Percentiles rank a stretch among this genome's conserved stretches.
phyloP scores from a whole-genome alignment of 2,113 vertebrate species.

The Callaeas wilsoni region DNA sequence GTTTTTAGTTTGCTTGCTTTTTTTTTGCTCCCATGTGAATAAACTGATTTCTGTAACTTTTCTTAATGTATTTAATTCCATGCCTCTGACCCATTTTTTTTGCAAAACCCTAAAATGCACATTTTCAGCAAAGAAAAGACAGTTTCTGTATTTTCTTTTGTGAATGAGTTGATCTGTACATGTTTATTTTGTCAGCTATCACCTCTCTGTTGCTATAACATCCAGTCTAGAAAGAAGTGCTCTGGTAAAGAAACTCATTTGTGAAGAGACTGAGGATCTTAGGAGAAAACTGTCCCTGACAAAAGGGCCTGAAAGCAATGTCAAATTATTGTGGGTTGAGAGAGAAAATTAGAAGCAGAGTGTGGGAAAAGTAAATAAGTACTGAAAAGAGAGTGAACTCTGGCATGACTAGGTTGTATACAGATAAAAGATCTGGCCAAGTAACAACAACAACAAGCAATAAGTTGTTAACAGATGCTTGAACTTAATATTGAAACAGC shows the following conservation, averaged over 20 bases:
- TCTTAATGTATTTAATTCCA: not conserved
- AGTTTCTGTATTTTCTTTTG: not conserved
- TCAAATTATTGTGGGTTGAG: not conserved
- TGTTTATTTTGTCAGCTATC: not conserved
- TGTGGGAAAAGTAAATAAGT: conserved; percentile 60
- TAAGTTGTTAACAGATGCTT: conserved; percentile 62
- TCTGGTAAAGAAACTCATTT: not conserved
- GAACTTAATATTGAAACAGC: conserved; percentile 51
- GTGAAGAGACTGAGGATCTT: not conserved
- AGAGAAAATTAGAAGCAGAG: conserved; percentile 20
- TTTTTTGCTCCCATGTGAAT: not conserved
- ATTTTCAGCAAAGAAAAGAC: not conserved
- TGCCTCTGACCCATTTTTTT: not conserved
- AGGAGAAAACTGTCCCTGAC: not conserved
- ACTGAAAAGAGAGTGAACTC: conserved; percentile 29
- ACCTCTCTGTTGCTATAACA: not conserved
- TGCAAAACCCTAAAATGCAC: not conserved
- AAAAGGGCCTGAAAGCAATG: not conserved
- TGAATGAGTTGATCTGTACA: not conserved
- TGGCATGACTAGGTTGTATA: conserved; percentile 9
- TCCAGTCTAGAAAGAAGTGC: not conserved
- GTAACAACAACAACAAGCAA: conserved; percentile 56
- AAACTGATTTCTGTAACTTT: not conserved
- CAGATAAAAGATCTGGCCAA: conserved; percentile 49
- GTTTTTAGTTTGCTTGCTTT: not conserved